phyloP scores from a whole-genome alignment of 2,888 invertebrate genomes.

The Hydraecia micacea region DNA sequence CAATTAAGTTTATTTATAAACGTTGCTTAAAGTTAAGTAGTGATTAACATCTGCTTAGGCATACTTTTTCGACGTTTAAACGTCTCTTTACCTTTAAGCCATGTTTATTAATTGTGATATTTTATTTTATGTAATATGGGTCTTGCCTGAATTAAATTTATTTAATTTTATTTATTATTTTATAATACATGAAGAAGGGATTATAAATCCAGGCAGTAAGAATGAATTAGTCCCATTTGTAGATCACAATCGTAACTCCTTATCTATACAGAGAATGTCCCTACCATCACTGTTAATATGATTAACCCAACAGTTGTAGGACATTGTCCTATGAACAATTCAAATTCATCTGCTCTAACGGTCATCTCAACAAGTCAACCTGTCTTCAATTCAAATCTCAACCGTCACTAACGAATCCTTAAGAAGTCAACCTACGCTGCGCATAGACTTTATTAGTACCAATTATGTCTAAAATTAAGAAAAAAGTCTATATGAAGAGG shows the following conservation, averaged over 20 bases:
- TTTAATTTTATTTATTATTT: too few species aligned
- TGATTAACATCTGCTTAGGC: background rate
- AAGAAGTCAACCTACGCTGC: constrained; percentile 36
- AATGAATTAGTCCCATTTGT: background rate
- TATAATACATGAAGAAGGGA: background rate
- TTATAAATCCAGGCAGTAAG: background rate
- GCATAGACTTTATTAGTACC: constrained; percentile 61
- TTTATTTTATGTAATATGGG: too few species aligned
- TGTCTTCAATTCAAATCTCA: constrained; percentile 46
- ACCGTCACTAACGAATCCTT: constrained; percentile 49
- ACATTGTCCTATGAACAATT: constrained; percentile 45
- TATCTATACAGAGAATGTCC: constrained; percentile 10
- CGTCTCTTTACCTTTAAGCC: background rate
- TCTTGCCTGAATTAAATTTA: too few species aligned
- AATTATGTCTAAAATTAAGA: constrained; percentile 66
- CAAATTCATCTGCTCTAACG: constrained; percentile 46
- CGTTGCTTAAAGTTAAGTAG: background rate
- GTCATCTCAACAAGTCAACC: constrained; percentile 22
- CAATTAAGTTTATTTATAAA: background rate
- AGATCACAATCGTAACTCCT: background rate
- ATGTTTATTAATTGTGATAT: background rate
- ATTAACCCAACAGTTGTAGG: constrained; percentile 40
- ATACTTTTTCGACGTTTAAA: background rate
- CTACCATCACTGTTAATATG: constrained; percentile 38
- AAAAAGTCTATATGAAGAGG: constrained; percentile 63